These are phyloP conservation scores for Fragum fragum DNA, from an alignment of 2,888 invertebrate species.

Conservation along the genomic window DNA sequence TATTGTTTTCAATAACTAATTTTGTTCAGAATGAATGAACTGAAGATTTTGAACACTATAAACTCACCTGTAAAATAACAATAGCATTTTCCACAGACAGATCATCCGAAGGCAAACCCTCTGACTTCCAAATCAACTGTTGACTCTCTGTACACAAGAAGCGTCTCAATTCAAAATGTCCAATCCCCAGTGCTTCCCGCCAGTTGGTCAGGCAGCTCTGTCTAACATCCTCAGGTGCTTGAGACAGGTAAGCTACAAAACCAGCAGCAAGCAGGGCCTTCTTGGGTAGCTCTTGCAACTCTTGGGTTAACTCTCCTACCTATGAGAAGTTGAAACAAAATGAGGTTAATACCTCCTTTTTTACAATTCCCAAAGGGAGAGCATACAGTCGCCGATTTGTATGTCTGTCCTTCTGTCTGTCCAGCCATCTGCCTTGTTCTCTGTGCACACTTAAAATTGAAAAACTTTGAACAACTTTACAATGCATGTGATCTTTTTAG, in stretches of 20 bases:
- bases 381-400: no score
- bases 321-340: constrained; percentile 72
- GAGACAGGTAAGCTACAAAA: constrained; percentile 92
- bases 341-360: no score
- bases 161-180: constrained; percentile 88
- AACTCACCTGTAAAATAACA: constrained; percentile 91
- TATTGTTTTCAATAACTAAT: background rate
- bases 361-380: no score
- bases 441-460: no score
- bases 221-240: constrained; percentile 91
- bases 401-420: no score
- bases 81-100: constrained; percentile 94
- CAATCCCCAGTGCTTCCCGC: constrained; percentile 85
- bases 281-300: constrained; percentile 90
- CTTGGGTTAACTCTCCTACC: constrained; percentile 88
- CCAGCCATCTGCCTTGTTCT: no score
- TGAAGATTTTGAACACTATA: background rate
- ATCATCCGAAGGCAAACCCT: constrained; percentile 93
- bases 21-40: background rate
- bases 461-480: no score
- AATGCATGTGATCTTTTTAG: no score
- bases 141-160: constrained; percentile 92
- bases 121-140: constrained; percentile 94
- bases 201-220: constrained; percentile 88
- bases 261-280: constrained; percentile 92